phyloP scores from a whole-genome alignment of 2,888 invertebrate genomes.

The Melanophora roralis region DNA sequence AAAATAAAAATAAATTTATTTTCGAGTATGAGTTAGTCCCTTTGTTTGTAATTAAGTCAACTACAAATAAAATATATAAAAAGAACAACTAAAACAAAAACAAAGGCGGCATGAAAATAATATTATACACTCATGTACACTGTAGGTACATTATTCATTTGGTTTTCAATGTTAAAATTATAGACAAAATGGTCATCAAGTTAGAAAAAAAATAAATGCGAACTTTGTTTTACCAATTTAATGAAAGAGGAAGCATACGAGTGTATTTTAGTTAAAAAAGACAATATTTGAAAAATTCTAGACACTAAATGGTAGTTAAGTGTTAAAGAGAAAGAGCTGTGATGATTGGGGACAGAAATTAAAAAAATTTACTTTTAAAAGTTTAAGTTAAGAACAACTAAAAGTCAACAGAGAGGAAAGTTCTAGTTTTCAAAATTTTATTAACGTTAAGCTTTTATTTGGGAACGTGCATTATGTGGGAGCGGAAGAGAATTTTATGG shows the following conservation, averaged over 20 bases:
- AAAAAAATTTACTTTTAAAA: no score
- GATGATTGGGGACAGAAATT: conserved; percentile 18
- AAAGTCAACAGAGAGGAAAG: no score
- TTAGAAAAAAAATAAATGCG: conserved; percentile 34
- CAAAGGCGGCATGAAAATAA: conserved; percentile 6
- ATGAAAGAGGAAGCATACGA: background rate
- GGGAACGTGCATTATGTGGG: no score
- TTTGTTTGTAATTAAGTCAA: conserved; percentile 54
- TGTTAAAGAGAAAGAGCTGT: conserved; percentile 65
- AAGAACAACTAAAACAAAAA: no score
- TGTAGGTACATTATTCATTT: background rate
- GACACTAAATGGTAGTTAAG: conserved; percentile 63
- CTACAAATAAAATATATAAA: conserved; percentile 34
- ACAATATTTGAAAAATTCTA: conserved; percentile 33
- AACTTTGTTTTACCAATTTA: background rate
- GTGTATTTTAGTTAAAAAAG: conserved; percentile 4
- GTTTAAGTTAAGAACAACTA: no score
- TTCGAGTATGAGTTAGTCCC: conserved; percentile 22
- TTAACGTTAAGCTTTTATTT: no score
- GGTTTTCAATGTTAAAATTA: conserved; percentile 45
- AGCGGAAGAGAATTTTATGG: no score
- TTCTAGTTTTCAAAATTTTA: no score
- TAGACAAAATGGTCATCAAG: conserved; percentile 60
- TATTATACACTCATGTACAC: background rate
- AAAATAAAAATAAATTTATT: conserved; percentile 34